Conservation (phyloP, 1,140 invertebrate genomes). For the Dryas iulia region DNA sequence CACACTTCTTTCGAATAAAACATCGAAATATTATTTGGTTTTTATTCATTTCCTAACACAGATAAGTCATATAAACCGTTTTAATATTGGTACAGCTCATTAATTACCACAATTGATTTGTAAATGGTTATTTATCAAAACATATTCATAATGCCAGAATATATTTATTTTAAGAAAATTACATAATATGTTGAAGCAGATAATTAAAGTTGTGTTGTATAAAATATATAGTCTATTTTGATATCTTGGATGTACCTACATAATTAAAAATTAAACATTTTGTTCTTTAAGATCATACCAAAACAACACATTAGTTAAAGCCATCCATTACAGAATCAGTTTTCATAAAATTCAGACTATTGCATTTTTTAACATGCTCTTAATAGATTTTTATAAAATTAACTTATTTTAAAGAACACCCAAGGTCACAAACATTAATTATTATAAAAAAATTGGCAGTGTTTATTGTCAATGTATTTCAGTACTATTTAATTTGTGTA, state of each 20-base stretch:
- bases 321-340: background rate
- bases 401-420: constrained; percentile 9
- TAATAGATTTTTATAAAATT: background rate
- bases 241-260: background rate
- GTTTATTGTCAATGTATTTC: background rate
- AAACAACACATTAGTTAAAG: too few relatives aligned
- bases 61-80: too few relatives aligned
- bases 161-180: background rate
- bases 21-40: constrained; percentile 24
- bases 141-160: background rate
- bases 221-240: background rate
- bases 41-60: background rate
- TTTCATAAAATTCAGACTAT: background rate
- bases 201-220: background rate
- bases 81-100: too few relatives aligned
- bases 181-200: background rate
- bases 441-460: constrained; percentile 7
- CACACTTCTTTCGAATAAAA: constrained; percentile 49
- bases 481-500: background rate
- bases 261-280: too few relatives aligned
- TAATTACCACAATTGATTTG: too few relatives aligned
- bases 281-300: too few relatives aligned
- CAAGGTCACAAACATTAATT: background rate
- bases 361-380: background rate
- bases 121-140: background rate